Evolutionary conservation across 1,140 invertebrate species (phyloP).

Genomic region (Sycophaga agraensis): DNA sequence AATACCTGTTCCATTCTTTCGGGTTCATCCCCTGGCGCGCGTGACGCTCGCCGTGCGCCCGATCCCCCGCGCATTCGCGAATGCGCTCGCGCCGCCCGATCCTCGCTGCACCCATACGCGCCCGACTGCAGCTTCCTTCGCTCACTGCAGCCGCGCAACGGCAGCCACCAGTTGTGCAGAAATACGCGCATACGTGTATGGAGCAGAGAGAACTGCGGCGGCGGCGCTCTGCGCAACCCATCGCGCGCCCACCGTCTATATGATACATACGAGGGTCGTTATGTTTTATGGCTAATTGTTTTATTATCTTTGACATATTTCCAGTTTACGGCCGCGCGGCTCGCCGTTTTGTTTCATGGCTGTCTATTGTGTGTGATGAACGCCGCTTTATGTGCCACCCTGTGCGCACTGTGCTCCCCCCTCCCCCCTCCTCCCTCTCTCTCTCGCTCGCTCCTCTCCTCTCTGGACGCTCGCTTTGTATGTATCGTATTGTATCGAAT

Average conservation of each 20-base stretch:
- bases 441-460: not conserved
- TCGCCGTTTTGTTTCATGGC: slow-evolving; percentile 52
- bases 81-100: too few species aligned
- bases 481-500: too few species aligned
- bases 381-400: slow-evolving; percentile 41
- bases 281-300: slow-evolving; percentile 62
- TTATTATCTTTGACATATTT: slow-evolving; percentile 62
- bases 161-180: too few species aligned
- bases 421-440: not conserved
- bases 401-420: not conserved
- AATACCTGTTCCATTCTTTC: slow-evolving; percentile 22
- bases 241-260: slow-evolving; percentile 41
- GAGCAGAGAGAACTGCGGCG: slow-evolving; percentile 3
- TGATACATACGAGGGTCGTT: slow-evolving; percentile 55
- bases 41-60: slow-evolving; percentile 17
- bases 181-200: slow-evolving; percentile 14
- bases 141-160: too few species aligned
- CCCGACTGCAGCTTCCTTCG: too few species aligned
- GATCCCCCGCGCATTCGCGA: not conserved
- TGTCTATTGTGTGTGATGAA: slow-evolving; percentile 56
- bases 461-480: not conserved
- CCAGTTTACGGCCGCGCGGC: slow-evolving; percentile 55
- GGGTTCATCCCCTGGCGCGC: slow-evolving; percentile 29
- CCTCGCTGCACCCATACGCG: too few species aligned
- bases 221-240: slow-evolving; percentile 29